Evolutionary conservation across 1,140 invertebrate species (phyloP), one percentile per base, ranked within the genome.

Genomic region (Lethrus apterus): DNA sequence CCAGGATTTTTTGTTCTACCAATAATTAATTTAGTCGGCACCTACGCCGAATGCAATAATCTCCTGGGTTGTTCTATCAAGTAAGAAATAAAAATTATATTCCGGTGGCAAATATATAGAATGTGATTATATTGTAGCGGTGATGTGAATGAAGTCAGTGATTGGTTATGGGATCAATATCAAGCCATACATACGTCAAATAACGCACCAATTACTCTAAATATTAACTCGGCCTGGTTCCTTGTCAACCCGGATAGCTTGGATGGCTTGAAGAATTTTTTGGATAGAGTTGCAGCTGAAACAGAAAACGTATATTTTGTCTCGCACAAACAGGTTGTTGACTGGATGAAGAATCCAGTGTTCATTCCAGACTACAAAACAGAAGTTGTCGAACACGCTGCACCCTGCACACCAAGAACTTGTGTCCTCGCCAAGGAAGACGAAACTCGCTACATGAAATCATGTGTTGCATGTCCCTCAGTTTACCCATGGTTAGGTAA

Each of bases 1-100:
- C 73, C 78, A 7, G 76, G 75, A 3, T 56, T 76, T 1, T 82
- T 81, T 81, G 69, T 77, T 0, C 62, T 74, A 19, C 81, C 82
- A 1, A 80, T 85, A 72, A 61, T 80, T 3, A 70, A 77, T 48
- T 75, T 78, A 67, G 58, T 62, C 7, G 73, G 76, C 57, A 46
- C 67, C 4, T 50, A 67, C 10, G 50, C 51, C 10, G 59, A 70
- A 2, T 83, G 81, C 57, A 70, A 77, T 18, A 79, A 80, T 71
- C 68, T 76, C 3, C 78, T 80, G 51, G 62, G 68, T 4, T 84
- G 81, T 50, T 62, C 67, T 11, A 62, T 54, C 32, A 57, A 63
- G 72, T 74, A 60, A 70, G 67, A 70, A 53, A 13, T 10, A 1
- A 31, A 46, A 40, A 17, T 21, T 40, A 52, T 61, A 30, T 40